These are phyloP conservation scores for Ctenoplectra terminalis DNA, from an alignment of 1,140 invertebrate species.

Conservation along the genomic window DNA sequence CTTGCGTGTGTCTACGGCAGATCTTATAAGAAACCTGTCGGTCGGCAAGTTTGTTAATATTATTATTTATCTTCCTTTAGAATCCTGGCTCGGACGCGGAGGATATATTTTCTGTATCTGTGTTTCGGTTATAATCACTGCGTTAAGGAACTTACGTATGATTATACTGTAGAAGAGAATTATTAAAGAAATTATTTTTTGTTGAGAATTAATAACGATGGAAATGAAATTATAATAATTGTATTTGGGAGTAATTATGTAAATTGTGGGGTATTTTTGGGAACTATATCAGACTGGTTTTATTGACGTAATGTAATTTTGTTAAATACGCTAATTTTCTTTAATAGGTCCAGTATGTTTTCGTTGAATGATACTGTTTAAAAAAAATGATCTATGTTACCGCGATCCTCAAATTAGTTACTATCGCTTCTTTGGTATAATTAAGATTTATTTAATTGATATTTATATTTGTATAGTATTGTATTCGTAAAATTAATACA, in stretches of 20 bases:
- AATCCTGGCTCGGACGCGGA: background rate
- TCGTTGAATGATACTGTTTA: too few species aligned
- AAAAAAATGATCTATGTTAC: too few species aligned
- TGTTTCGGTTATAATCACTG: slow-evolving; percentile 4
- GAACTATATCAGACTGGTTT: background rate
- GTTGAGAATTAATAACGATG: background rate
- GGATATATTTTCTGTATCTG: background rate
- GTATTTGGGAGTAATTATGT: too few species aligned
- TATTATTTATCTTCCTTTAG: background rate
- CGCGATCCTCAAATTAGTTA: too few species aligned
- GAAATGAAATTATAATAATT: background rate
- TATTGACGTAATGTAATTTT: too few species aligned
- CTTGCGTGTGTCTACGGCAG: slow-evolving; percentile 4
- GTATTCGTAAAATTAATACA: too few species aligned
- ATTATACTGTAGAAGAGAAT: background rate
- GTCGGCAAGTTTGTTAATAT: background rate
- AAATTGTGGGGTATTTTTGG: background rate
- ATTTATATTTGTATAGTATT: too few species aligned
- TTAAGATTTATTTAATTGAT: too few species aligned
- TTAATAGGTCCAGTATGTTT: too few species aligned
- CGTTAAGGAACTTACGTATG: slow-evolving; percentile 3
- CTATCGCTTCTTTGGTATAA: too few species aligned
- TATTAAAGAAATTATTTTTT: background rate
- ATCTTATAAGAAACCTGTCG: background rate
- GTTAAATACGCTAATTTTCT: too few species aligned